These are phyloP conservation scores for Schizaphis graminum DNA, from an alignment of 2,888 invertebrate species.

Conservation along the genomic window DNA sequence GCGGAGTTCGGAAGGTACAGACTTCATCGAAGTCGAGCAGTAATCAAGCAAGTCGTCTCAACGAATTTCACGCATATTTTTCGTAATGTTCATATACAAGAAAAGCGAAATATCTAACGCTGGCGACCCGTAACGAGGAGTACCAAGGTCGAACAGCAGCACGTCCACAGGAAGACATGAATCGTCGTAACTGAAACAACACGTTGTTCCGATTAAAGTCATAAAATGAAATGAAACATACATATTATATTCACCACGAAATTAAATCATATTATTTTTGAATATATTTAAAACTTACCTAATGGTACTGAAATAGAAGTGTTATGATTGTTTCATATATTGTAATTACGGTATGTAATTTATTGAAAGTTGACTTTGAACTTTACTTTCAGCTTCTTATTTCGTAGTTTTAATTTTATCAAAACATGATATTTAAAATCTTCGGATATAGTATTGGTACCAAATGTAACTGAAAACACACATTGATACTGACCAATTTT, in stretches of 20 bases:
- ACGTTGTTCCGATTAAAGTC: constrained; percentile 69
- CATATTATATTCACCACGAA: not conserved
- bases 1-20: constrained; percentile 12
- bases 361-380: constrained; percentile 55
- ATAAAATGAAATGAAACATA: not conserved
- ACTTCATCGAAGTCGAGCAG: constrained; percentile 73
- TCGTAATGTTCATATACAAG: constrained; percentile 77
- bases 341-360: constrained; percentile 67
- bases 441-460: not conserved
- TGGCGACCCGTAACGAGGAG: constrained; percentile 73
- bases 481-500: not conserved
- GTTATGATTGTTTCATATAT: constrained; percentile 68
- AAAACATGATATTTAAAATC: not conserved
- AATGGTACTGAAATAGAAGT: constrained; percentile 12
- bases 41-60: constrained; percentile 78
- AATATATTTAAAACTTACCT: not conserved
- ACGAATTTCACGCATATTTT: constrained; percentile 74
- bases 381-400: not conserved
- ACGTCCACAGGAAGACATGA: constrained; percentile 61
- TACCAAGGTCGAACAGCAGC: constrained; percentile 67
- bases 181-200: constrained; percentile 67
- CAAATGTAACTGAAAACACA: not conserved
- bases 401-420: constrained; percentile 26
- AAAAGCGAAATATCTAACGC: constrained; percentile 76
- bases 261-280: not conserved